These are phyloP conservation scores for Procavia capensis DNA, from an alignment of 2,113 vertebrate species.

Conservation along the genomic window DNA sequence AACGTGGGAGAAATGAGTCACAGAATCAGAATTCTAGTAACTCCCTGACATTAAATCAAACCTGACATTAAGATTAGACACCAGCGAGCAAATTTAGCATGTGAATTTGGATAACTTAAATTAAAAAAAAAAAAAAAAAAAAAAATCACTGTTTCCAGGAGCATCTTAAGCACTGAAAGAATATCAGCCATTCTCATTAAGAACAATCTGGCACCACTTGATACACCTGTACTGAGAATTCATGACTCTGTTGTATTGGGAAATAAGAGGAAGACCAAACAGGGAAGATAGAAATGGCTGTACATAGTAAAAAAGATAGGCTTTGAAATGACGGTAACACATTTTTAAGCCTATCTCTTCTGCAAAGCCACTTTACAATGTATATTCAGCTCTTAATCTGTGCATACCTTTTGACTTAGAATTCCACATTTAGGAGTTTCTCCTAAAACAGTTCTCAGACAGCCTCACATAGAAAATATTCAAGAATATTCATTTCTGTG, in stretches of 20 bases:
- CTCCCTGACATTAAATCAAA: slow-evolving; percentile 22
- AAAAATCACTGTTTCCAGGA: neutral
- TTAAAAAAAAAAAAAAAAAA: too few species aligned
- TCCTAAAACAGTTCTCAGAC: neutral
- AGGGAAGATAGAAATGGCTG: neutral
- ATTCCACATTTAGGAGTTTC: neutral
- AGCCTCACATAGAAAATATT: neutral
- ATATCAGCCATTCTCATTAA: slow-evolving; percentile 17
- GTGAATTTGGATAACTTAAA: neutral
- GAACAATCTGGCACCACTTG: neutral
- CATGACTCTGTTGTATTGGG: neutral
- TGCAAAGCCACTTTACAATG: neutral
- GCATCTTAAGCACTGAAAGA: slow-evolving; percentile 24
- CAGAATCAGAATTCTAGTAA: slow-evolving; percentile 19
- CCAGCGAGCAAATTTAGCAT: slow-evolving; percentile 41
- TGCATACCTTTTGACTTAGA: neutral
- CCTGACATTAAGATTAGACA: neutral
- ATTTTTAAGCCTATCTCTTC: neutral
- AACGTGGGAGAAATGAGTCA: slow-evolving; percentile 29
- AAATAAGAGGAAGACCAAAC: neutral
- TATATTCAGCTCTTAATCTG: neutral
- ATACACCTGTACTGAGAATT: neutral
- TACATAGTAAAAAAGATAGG: neutral
- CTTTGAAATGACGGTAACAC: neutral
- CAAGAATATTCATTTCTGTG: neutral